Base-by-base conservation (phyloP, 2,888 invertebrate species). In the Digitonthophagus gazella region DNA sequence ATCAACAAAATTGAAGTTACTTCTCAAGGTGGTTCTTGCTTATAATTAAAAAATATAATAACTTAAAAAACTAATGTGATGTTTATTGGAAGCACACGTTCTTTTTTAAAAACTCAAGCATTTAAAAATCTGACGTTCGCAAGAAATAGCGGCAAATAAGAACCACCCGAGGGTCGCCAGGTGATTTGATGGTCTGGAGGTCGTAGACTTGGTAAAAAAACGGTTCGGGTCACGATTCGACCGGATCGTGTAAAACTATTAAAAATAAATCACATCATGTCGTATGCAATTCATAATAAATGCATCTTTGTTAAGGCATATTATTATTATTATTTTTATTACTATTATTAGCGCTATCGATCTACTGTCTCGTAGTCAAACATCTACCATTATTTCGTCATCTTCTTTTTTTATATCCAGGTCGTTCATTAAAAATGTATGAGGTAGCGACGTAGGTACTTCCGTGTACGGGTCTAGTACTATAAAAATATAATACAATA, bases 351-450 rank as follows among this genome's bases (percentile, higher is more conserved):
- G 56, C 55, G 20, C 14, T 61, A 22, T 14, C 64, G 64, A 44
- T 22, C 54, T 64, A 58, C 64, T 65, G 55, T 58, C 64, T 28
- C 64, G 15, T 69, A 61, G 78, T 81, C 80, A 81, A 74, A 80
- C 79, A 70, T 78, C 77, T 63, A 81, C 80, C 66, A 77, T 76
- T 66, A 81, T 79, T 67, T 81, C 80, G 54, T 77, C 72, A 55
- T 80, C 81, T 65, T 80, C 79, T 66, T 78, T 80, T 64, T 74
- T 72, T 56, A 73, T 69, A 28, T 71, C 71, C 6, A 66, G 84
- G 68, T 85, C 85, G 66, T 85, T 85, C 84, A 86, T 85, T 81
- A 86, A 82, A 78, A 86, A 85, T 4, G 85, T 78, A n/a, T 85
- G 85, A 1, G 86, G 86, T 72, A 86, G 78, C 2, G 85, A 84